Evolutionary conservation across 2,797 vertebrate species (phyloP), one percentile per base, ranked within the genome.

Genomic region (Hippopotamyrus pictus): DNA sequence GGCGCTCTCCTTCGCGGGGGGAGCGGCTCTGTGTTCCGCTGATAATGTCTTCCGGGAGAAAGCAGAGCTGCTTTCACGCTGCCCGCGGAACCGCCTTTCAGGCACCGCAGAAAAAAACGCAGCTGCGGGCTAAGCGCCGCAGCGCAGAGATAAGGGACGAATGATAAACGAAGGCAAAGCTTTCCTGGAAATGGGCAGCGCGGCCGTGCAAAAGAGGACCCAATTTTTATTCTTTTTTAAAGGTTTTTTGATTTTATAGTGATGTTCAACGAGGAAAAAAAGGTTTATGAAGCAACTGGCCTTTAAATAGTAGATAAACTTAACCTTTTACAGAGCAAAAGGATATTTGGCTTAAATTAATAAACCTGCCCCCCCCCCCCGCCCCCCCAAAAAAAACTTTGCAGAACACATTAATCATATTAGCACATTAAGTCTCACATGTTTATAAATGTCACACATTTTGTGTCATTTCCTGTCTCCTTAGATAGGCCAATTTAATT

Each of bases 21-120:
- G 46, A 41, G 88, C 73, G 50, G 73, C 88, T 57, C 88, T 88
- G 88, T 19, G 73, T 33, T 44, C 19, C 46, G 51, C 29, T 59
- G 76, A 83, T 89, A 89, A 62, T 59, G 37, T 89, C 88, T 59
- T 62, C 2, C 41, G 73, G 79, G 79, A 57, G 79, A 33, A 84
- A 17, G 85, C 83, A 85, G 85, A 57, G 53, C 51, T 51, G 53
- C 51, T 33, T 53, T 48, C 84, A 53, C 25, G 25, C 12, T 53
- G 46, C 25, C 84, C 25, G 84, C 22, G 12, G 50, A 86, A 17
- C 50, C 51, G 14, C 29, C 53, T 37, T 57, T n/a, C 5, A 57
- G 53, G 33, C 17, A 7, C 37, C 73, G 33, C 51, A 17, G n/a
- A n/a, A 41, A 57, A 65, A 25, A 69, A 33, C 48, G 50, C 85